A percentile compares a stretch with the other conserved stretches of the same genome.
Conservation (phyloP, 2,113 vertebrate genomes). For the Scomber colias region DNA sequence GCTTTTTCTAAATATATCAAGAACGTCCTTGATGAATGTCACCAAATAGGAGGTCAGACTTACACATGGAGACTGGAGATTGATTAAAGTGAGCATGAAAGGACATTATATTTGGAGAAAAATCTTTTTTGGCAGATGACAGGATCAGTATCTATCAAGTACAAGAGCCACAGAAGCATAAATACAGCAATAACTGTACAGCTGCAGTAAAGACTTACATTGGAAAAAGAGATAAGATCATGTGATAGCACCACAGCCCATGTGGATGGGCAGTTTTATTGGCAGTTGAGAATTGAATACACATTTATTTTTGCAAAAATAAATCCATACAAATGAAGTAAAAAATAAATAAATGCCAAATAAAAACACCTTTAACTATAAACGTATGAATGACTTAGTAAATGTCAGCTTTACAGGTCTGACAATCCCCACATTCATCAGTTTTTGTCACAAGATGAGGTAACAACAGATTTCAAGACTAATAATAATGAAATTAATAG, state of each 20-base stretch:
- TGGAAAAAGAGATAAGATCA: constrained; percentile 8
- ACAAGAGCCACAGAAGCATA: background rate
- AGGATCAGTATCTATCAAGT: background rate
- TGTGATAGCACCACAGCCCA: constrained; percentile 72
- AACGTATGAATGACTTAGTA: constrained; percentile 1
- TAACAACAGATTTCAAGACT: constrained; percentile 42
- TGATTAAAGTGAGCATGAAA: background rate
- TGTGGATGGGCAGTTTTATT: constrained; percentile 64
- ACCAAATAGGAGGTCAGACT: too few relatives aligned
- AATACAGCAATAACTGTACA: background rate
- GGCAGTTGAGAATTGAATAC: constrained; percentile 49
- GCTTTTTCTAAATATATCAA: too few relatives aligned
- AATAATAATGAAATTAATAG: background rate
- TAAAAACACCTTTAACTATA: constrained; percentile 37
- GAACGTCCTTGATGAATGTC: too few relatives aligned
- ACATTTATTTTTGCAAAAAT: constrained; percentile 50
- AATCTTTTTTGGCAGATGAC: background rate
- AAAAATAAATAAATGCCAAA: constrained; percentile 63
- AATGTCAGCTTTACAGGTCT: background rate
- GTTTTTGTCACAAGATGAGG: constrained; percentile 41
- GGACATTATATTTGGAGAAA: background rate
- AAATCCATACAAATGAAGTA: constrained; percentile 54
- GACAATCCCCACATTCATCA: constrained; percentile 12
- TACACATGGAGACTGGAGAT: background rate
- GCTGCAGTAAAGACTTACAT: constrained; percentile 10